Evolutionary conservation across 2,888 invertebrate species (phyloP), one percentile per base, ranked within the genome.

Genomic region (Malthinus flaveolus): DNA sequence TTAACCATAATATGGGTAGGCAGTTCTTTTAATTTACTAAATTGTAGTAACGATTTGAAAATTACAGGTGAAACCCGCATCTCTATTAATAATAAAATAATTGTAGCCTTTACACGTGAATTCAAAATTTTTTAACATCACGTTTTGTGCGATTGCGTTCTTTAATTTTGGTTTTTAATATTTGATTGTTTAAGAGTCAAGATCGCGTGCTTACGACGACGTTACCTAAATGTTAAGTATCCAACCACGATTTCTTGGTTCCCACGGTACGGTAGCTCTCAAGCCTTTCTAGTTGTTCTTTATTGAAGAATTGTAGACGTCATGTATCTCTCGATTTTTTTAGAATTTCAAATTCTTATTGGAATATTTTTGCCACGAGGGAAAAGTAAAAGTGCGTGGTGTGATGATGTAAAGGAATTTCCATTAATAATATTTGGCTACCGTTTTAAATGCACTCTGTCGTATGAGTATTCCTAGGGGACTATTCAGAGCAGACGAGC

Each of bases 211-310:
- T 57, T 45, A 48, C 44, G 52, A 37, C 56, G 56, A 65, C 68
- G 65, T 67, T 67, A 74, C 73, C 71, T 71, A 71, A 74, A 73
- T 73, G 71, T 72, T 74, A 73, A 74, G 71, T 70, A 69, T 69
- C 69, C 66, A 67, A 66, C 67, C 74, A 73, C 73, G 74, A 74
- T 69, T 72, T 64, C 59, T 57, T 63, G 63, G 71, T 74, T 74
- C 74, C 73, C 74, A 74, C 74, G 74, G 72, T 74, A 69, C 70
- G 67, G 71, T 71, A 71, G 73, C 72, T 72, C 70, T 68, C 70
- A 66, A 67, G 70, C 70, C 70, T 72, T 72, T 70, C 70, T 70
- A 66, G 65, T 66, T 64, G 64, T 66, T 63, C 56, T 66, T 66
- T 64, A 65, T 62, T 61, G 55, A 58, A 61, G 58, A 54, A 56